Conservation (phyloP, 2,888 invertebrate genomes). For the Eupithecia subfuscata region DNA sequence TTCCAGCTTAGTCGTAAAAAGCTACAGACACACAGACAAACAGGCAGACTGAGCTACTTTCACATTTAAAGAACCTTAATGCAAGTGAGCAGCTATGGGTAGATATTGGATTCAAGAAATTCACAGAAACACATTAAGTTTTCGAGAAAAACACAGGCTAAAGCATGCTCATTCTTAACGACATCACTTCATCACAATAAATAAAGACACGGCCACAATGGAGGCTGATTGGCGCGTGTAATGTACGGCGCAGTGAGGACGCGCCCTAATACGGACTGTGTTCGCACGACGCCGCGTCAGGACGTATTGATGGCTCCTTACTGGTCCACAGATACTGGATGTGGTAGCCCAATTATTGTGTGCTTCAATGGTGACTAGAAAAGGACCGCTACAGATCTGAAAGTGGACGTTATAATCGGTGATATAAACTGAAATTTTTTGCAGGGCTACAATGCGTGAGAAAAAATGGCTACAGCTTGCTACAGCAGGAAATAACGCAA, state of each 20-base stretch:
- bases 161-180: not conserved
- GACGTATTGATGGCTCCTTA: constrained; percentile 39
- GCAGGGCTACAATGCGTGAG: too few species aligned
- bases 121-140: not conserved
- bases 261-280: constrained; percentile 34
- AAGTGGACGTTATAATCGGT: too few species aligned
- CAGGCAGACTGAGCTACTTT: not conserved
- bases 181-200: constrained; percentile 19
- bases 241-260: constrained; percentile 30
- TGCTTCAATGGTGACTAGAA: not conserved
- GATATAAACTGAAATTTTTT: too few species aligned
- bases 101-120: not conserved
- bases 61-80: not conserved
- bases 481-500: too few species aligned
- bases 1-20: too few species aligned
- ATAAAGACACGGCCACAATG: constrained; percentile 26
- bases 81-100: not conserved
- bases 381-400: too few species aligned
- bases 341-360: too few species aligned
- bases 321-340: constrained; percentile 21
- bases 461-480: too few species aligned
- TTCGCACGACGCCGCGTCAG: constrained; percentile 39
- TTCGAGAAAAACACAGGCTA: not conserved
- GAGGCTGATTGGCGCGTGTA: constrained; percentile 32
- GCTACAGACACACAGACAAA: too few species aligned